Percentiles rank a stretch among this genome's conserved stretches.
Evolutionary conservation across 1,140 invertebrate genomes (phyloP).

Genomic region (Temnothorax nylanderi): DNA sequence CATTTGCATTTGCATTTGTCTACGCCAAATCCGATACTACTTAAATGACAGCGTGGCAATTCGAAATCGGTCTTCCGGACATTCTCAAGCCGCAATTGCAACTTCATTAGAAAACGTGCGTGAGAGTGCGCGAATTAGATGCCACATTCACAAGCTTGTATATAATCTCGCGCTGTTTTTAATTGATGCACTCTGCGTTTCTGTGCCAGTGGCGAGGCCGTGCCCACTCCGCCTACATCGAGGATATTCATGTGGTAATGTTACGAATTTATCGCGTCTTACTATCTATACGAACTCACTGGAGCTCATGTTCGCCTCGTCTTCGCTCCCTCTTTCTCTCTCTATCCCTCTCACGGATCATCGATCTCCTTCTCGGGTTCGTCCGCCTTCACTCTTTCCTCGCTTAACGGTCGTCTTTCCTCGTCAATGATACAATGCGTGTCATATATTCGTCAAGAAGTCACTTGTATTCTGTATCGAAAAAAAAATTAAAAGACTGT

Average conservation of each 20-base stretch:
- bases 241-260: constrained; percentile 69
- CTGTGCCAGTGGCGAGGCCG: constrained; percentile 55
- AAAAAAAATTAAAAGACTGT: too few species aligned
- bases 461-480: background rate
- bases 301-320: constrained; percentile 51
- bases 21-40: background rate
- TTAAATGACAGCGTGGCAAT: background rate
- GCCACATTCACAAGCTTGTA: constrained; percentile 22
- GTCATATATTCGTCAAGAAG: background rate
- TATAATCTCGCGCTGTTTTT: constrained; percentile 51
- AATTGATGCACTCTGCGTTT: constrained; percentile 52
- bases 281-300: constrained; percentile 67
- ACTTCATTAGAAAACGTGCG: constrained; percentile 20
- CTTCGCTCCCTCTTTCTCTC: background rate
- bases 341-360: constrained; percentile 31
- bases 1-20: background rate
- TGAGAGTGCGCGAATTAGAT: constrained; percentile 66
- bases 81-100: background rate
- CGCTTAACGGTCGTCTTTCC: constrained; percentile 20
- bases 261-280: constrained; percentile 74
- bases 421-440: constrained; percentile 29
- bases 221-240: constrained; percentile 66
- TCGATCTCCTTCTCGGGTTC: constrained; percentile 26
- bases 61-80: background rate
- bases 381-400: constrained; percentile 13